Evolutionary conservation across 2,797 vertebrate species (phyloP).

Genomic region (Alosa sapidissima): DNA sequence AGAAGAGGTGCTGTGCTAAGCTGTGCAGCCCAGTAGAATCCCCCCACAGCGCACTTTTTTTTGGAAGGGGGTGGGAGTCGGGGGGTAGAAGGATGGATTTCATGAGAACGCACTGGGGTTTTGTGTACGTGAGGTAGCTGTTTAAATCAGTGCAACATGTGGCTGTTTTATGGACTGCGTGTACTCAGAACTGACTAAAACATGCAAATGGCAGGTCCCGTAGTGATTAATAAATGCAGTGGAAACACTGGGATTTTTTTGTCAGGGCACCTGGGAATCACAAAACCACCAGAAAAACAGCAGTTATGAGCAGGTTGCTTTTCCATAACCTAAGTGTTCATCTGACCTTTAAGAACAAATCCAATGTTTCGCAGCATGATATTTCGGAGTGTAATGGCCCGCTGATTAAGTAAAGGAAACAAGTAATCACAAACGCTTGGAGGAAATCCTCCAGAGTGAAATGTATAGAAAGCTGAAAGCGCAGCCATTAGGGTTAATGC

Average conservation of each 20-base stretch:
- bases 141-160: slow-evolving; percentile 74
- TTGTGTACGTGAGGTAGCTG: slow-evolving; percentile 63
- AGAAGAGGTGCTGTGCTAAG: slow-evolving; percentile 1
- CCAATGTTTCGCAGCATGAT: slow-evolving; percentile 42
- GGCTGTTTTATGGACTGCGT: slow-evolving; percentile 73
- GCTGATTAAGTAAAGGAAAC: slow-evolving; percentile 55
- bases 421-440: slow-evolving; percentile 55
- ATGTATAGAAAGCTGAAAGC: slow-evolving; percentile 12
- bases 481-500: not conserved
- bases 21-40: slow-evolving; percentile 33
- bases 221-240: slow-evolving; percentile 70
- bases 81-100: not conserved
- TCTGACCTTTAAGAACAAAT: slow-evolving; percentile 49
- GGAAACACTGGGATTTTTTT: slow-evolving; percentile 69
- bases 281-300: slow-evolving; percentile 56
- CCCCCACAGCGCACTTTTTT: slow-evolving; percentile 40
- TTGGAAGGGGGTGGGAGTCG: not conserved
- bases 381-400: slow-evolving; percentile 44
- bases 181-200: slow-evolving; percentile 71
- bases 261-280: slow-evolving; percentile 70
- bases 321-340: slow-evolving; percentile 51
- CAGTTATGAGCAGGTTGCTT: slow-evolving; percentile 65
- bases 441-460: slow-evolving; percentile 19
- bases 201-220: slow-evolving; percentile 74
- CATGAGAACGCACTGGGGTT: slow-evolving; percentile 8